Evolutionary conservation across 2,888 invertebrate species (phyloP), one percentile per base, ranked within the genome.

Genomic region (Ormyrus thymus): DNA sequence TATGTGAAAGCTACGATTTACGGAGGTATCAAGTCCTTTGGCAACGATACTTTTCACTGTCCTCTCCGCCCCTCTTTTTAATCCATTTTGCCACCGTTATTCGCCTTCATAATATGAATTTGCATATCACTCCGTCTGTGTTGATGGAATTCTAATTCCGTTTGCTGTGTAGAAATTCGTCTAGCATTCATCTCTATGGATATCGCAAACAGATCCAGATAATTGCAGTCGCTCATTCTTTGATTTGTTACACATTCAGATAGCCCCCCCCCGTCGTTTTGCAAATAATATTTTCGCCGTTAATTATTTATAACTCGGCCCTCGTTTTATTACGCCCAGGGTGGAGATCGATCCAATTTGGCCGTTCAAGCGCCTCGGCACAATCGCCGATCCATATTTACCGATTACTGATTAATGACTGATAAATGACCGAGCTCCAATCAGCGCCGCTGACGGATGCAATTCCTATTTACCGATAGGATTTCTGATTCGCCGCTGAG

Each of bases 141-240:
- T 53, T 77, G 76, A 77, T 73, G 76, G 73, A 77, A 77, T 77
- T 80, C 70, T 77, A 80, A 80, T 80, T 65, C 65, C 65, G 56
- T 80, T 75, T 15, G 53, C 53, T 29, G 43, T n/a, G 43, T 46
- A 62, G 64, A 59, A 73, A 80, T 69, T 68, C 59, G 58, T 58
- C 72, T 73, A 56, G 13, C 53, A 72, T 64, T 66, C 66, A 79
- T 75, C 71, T 75, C 53, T 56, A 58, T 64, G 55, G 53, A 70
- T 70, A 51, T 61, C 45, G 43, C 45, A 65, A 77, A 72, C 53
- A 61, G 70, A 74, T 64, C 64, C 46, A n/a, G 11, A 73, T 78
- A 68, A 68, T 73, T 48, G 64, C 59, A 53, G 72, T 66, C 61
- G 66, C 66, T 48, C 45, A 55, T 45, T 61, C 53, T 6, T 53